These are phyloP conservation scores for Acleris emargana DNA, from an alignment of 2,888 invertebrate genomes.

Conservation along the genomic window DNA sequence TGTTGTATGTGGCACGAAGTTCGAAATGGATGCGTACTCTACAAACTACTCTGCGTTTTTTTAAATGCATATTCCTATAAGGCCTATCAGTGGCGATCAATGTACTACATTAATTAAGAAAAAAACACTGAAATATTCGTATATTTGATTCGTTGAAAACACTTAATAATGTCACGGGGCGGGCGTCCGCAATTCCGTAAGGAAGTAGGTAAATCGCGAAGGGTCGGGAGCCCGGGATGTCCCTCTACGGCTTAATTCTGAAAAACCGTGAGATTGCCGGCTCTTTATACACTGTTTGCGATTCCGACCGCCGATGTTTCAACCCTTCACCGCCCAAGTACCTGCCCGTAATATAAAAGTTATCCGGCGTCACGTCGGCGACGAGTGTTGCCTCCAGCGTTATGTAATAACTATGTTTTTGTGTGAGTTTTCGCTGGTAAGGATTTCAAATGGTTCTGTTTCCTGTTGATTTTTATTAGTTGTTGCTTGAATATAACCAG, in stretches of 20 bases:
- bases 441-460: constrained; percentile 15
- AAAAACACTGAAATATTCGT: constrained; percentile 48
- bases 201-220: constrained; percentile 59
- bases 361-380: constrained; percentile 50
- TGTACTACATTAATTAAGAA: constrained; percentile 40
- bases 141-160: constrained; percentile 69
- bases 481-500: not conserved
- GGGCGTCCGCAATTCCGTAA: constrained; percentile 41
- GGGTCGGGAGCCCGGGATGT: constrained; percentile 61
- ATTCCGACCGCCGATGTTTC: constrained; percentile 71
- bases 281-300: constrained; percentile 78
- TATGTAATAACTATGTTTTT: constrained; percentile 26
- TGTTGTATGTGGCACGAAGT: too few species aligned
- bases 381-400: constrained; percentile 9
- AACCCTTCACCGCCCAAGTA: constrained; percentile 66
- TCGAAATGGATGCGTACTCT: too few species aligned
- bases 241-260: constrained; percentile 74
- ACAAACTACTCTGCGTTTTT: too few species aligned
- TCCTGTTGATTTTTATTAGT: constrained; percentile 4
- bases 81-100: not conserved
- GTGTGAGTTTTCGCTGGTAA: constrained; percentile 11
- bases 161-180: constrained; percentile 68
- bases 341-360: constrained; percentile 66
- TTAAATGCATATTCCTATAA: too few species aligned
- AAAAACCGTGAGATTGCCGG: constrained; percentile 72